Percentiles rank a stretch among this genome's conserved stretches.
These are phyloP conservation scores for Siniperca obscura DNA, from an alignment of 2,797 vertebrate species.

Conservation along the genomic window DNA sequence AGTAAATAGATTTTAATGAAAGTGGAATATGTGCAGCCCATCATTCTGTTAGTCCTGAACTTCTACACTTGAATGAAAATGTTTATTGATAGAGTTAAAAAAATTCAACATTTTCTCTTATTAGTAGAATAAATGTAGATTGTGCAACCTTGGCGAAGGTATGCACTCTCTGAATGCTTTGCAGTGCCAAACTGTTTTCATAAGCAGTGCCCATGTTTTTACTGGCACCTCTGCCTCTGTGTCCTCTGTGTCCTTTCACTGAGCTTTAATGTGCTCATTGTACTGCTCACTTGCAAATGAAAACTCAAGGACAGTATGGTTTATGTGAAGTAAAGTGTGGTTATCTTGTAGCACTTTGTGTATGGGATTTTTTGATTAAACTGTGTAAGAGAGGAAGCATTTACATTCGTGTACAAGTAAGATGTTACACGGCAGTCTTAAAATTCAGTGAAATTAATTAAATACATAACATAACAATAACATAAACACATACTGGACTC, in stretches of 20 bases:
- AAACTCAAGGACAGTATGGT: conserved; percentile 52
- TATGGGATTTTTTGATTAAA: conserved; percentile 14
- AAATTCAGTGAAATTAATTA: not conserved
- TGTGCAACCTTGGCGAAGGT: not conserved
- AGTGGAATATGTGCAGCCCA: not conserved
- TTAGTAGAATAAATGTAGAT: not conserved
- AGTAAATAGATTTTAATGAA: not conserved
- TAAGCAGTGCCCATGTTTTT: conserved; percentile 6
- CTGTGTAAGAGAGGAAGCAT: not conserved
- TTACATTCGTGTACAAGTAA: not conserved
- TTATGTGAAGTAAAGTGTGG: conserved; percentile 43
- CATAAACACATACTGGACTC: not conserved
- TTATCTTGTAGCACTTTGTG: conserved; percentile 6
- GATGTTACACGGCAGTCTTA: not conserved
- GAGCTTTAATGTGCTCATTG: conserved; percentile 42
- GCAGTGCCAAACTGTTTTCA: not conserved
- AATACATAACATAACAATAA: not conserved
- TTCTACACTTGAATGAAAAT: not conserved
- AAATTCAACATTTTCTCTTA: not conserved
- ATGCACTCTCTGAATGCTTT: not conserved
- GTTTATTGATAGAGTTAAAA: not conserved
- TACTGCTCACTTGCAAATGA: conserved; percentile 37
- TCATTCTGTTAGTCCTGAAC: not conserved
- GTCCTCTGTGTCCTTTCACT: conserved; percentile 47
- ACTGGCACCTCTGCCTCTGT: not conserved